These are phyloP conservation scores for Mola mola DNA, from an alignment of 2,113 vertebrate genomes.

Conservation along the genomic window DNA sequence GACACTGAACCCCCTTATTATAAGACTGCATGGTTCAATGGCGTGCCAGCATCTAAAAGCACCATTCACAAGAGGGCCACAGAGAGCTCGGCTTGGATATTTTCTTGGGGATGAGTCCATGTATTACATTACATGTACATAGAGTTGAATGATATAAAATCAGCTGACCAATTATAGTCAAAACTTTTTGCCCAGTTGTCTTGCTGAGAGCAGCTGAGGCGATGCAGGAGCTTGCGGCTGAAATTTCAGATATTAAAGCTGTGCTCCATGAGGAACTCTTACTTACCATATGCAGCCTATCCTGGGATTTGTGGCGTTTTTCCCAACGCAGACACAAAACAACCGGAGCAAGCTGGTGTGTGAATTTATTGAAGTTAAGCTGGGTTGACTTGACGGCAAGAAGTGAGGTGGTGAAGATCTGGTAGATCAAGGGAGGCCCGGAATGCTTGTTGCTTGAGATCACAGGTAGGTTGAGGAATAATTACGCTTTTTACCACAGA, in stretches of 20 bases:
- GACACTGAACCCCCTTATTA: slow-evolving; percentile 57
- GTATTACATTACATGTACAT: background rate
- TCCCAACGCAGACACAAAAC: too few relatives aligned
- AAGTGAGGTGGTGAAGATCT: too few relatives aligned
- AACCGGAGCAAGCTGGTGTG: too few relatives aligned
- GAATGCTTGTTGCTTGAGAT: too few relatives aligned
- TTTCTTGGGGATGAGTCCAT: background rate
- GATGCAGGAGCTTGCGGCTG: slow-evolving; percentile 9
- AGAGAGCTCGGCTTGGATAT: slow-evolving; percentile 1
- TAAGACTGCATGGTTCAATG: slow-evolving; percentile 38
- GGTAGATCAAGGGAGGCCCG: too few relatives aligned
- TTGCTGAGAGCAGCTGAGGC: slow-evolving; percentile 18
- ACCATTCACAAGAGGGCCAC: slow-evolving; percentile 21
- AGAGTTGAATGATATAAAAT: slow-evolving; percentile 11
- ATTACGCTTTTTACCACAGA: too few relatives aligned
- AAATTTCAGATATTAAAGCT: slow-evolving; percentile 23
- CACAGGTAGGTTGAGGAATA: too few relatives aligned
- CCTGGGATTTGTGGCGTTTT: background rate
- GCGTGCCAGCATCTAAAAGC: slow-evolving; percentile 32
- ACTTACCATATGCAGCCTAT: background rate
- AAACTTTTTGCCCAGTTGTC: slow-evolving; percentile 28
- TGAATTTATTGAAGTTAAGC: too few relatives aligned
- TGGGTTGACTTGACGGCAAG: too few relatives aligned
- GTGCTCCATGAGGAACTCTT: background rate
- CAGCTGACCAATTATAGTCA: slow-evolving; percentile 31